Base-by-base conservation (phyloP, 2,888 invertebrate species). In the Ophonus ardosiacus region DNA sequence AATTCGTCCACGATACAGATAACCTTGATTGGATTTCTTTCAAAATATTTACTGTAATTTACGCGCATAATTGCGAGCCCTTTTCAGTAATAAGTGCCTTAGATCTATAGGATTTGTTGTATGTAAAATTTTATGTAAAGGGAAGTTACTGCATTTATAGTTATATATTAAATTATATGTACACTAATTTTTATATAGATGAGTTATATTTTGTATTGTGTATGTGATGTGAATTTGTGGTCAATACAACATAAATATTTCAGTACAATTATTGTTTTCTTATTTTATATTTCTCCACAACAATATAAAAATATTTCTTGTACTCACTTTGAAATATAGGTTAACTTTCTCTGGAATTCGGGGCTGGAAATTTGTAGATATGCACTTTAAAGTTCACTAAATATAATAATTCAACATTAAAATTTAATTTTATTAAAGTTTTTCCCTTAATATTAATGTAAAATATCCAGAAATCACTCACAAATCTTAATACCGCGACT, bases 101-200 rank as follows among this genome's bases (percentile, higher is more conserved):
- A 65, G 76, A 84, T 76, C 76, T 76, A 76, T 40, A 76, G 57
- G 40, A 61, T 80, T 31, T 59, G 8, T 31, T 78, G 43, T 76
- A 8, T 18, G 38, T 79, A 79, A 38, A 79, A 31, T 59, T 59
- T 79, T 59, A 31, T 40, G 59, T 61, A 40, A 61, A 84, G 51
- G 63, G 76, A 59, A 31, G 3, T 0, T 51, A 57, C 17, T 31
- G 61, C 40, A 59, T 80, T 40, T 80, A 61, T 18, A 76, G 31
- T 56, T 76, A 83, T 83, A 76, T 76, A 61, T 76, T 61, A 84
- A 61, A 84, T 76, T 74, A 56, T 76, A 80, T 80, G 80, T 80
- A 61, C 61, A 61, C 80, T 61, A 80, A 61, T 61, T 81, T 81
- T 81, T 68, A 81, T 81, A 81, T 40, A 17, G 13, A 40, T 38